These are phyloP conservation scores for Eubasilissa splendida DNA, from an alignment of 2,888 invertebrate species.

Conservation along the genomic window DNA sequence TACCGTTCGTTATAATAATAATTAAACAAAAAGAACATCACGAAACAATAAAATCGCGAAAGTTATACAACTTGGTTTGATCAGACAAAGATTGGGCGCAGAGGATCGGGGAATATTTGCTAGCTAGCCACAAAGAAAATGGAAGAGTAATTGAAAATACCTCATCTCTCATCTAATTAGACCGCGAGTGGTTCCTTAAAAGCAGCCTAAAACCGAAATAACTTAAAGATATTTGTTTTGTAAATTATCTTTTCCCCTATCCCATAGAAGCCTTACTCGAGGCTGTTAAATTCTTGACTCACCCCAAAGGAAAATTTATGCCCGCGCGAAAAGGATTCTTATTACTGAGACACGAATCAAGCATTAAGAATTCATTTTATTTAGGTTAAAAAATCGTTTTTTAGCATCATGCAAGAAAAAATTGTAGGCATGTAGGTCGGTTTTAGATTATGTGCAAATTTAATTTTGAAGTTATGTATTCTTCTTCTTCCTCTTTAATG, in stretches of 20 bases:
- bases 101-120: slow-evolving; percentile 6
- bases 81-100: slow-evolving; percentile 15
- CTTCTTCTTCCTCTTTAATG: too few species aligned
- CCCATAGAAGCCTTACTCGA: slow-evolving; percentile 23
- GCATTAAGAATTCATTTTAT: too few species aligned
- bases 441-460: too few species aligned
- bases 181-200: slow-evolving; percentile 57
- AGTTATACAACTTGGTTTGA: neutral
- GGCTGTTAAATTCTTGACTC: slow-evolving; percentile 34
- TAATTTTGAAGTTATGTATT: too few species aligned
- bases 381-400: too few species aligned
- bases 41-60: neutral
- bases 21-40: neutral
- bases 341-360: too few species aligned
- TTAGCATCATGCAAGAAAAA: too few species aligned
- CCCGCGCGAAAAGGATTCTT: neutral
- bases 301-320: slow-evolving; percentile 27
- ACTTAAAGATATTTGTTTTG: slow-evolving; percentile 59
- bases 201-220: slow-evolving; percentile 57
- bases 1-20: too few species aligned
- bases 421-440: too few species aligned
- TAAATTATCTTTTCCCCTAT: slow-evolving; percentile 53
- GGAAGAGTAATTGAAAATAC: slow-evolving; percentile 59
- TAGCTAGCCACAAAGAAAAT: slow-evolving; percentile 56
- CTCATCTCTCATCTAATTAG: slow-evolving; percentile 58